Conservation (phyloP, 1,140 invertebrate genomes). For the Anoplolepis gracilipes region DNA sequence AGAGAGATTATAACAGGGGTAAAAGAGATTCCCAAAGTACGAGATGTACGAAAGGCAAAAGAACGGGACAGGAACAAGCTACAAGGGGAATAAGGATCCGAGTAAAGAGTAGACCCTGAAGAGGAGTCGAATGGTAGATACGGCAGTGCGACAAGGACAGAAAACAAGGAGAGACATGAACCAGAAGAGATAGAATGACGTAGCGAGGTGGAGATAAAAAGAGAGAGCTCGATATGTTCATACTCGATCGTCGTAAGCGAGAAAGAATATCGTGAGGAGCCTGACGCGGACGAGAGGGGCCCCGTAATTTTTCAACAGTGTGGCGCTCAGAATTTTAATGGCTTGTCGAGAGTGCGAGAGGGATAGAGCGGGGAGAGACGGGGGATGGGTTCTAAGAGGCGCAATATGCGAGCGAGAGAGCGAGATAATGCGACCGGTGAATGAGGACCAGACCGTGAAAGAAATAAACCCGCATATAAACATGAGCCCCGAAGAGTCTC, state of each 20-base stretch:
- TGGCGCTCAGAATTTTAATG: slow-evolving; percentile 79
- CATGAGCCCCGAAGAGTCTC: slow-evolving; percentile 59
- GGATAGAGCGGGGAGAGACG: slow-evolving; percentile 25
- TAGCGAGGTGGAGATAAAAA: slow-evolving; percentile 7
- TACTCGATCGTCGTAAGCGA: slow-evolving; percentile 47
- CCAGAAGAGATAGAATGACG: slow-evolving; percentile 40
- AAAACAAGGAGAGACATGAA: slow-evolving; percentile 46
- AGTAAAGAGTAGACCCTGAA: slow-evolving; percentile 39
- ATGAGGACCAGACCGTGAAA: slow-evolving; percentile 73
- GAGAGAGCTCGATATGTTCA: slow-evolving; percentile 40
- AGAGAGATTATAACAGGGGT: background rate
- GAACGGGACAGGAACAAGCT: slow-evolving; percentile 46
- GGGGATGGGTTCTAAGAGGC: slow-evolving; percentile 55
- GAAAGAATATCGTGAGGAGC: slow-evolving; percentile 54
- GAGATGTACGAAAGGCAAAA: slow-evolving; percentile 40
- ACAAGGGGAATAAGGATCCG: slow-evolving; percentile 37
- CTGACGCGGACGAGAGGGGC: slow-evolving; percentile 23
- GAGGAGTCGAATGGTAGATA: slow-evolving; percentile 42
- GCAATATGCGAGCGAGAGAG: slow-evolving; percentile 68
- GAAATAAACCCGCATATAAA: slow-evolving; percentile 77
- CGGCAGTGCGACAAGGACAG: slow-evolving; percentile 27
- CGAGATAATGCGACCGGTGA: slow-evolving; percentile 68
- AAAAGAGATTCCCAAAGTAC: slow-evolving; percentile 4
- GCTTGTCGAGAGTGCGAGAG: slow-evolving; percentile 52
- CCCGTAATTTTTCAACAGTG: slow-evolving; percentile 76